Evolutionary conservation across 2,113 vertebrate species (phyloP).

Genomic region (Passer domesticus): DNA sequence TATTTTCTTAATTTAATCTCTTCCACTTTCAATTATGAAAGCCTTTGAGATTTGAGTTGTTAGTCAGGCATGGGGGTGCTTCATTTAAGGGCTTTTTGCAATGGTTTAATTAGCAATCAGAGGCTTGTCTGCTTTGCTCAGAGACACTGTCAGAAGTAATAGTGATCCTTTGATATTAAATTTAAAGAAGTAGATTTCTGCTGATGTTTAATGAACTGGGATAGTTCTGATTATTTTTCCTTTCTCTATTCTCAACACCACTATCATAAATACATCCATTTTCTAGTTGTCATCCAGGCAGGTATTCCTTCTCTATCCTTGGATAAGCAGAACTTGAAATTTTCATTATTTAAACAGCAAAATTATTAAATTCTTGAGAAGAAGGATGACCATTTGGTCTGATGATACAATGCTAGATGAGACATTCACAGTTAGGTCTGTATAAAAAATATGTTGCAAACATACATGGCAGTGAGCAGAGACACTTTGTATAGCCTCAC

Average conservation of each 20-base stretch:
- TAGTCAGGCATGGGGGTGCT: constrained; percentile 42
- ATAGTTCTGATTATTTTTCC: background rate
- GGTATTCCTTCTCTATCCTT: background rate
- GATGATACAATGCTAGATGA: background rate
- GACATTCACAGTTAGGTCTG: background rate
- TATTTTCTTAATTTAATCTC: constrained; percentile 54
- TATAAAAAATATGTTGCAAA: background rate
- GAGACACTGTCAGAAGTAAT: constrained; percentile 8
- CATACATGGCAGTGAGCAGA: background rate
- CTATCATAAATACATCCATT: background rate
- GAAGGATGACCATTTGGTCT: background rate
- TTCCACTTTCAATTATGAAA: constrained; percentile 57
- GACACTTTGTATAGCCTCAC: background rate
- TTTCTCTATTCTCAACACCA: background rate
- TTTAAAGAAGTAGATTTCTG: constrained; percentile 8
- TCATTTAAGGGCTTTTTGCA: constrained; percentile 47
- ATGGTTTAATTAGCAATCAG: constrained; percentile 61
- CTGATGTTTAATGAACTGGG: background rate
- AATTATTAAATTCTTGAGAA: background rate
- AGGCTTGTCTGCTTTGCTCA: constrained; percentile 39
- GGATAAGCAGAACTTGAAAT: background rate
- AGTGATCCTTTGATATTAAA: constrained; percentile 38
- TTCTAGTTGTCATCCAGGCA: background rate
- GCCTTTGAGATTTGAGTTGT: constrained; percentile 56
- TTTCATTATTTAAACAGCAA: background rate